phyloP scores from a whole-genome alignment of 1,140 invertebrate species.

The Drosophila arawakana region DNA sequence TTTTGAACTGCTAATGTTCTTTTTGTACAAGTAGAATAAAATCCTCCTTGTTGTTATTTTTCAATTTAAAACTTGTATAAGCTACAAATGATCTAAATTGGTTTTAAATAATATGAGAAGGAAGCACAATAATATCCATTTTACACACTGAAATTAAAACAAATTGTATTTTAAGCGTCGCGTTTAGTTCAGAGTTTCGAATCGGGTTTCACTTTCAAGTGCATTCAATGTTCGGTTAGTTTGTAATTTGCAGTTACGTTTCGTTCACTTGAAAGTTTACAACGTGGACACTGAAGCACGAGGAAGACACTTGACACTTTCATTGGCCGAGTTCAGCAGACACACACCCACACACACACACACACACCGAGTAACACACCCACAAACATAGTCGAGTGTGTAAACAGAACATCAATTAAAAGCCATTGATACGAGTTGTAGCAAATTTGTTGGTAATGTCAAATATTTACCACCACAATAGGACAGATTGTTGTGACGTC shows the following conservation, averaged over 20 bases:
- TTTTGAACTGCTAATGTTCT: no score
- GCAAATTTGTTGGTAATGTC: conserved; percentile 29
- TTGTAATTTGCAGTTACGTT: conserved; percentile 7
- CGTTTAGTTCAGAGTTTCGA: no score
- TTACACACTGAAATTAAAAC: no score
- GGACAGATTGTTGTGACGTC: conserved; percentile 82
- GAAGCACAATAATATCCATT: no score
- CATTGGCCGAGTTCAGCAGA: conserved; percentile 12
- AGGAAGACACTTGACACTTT: conserved; percentile 57
- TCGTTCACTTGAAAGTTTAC: conserved; percentile 27
- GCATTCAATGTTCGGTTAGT: background rate
- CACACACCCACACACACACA: conserved; percentile 10
- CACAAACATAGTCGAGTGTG: conserved; percentile 2
- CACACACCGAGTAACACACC: background rate
- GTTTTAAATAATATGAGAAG: no score
- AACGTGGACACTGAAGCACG: conserved; percentile 26
- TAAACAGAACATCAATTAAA: conserved; percentile 53
- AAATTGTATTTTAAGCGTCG: no score
- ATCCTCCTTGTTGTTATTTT: no score
- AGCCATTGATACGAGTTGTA: conserved; percentile 45
- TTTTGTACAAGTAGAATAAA: no score
- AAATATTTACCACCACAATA: conserved; percentile 83
- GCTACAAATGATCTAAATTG: no score
- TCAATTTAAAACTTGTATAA: no score
- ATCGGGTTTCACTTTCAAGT: background rate